Base-by-base conservation (phyloP, 2,113 vertebrate genomes). In the Thermophis baileyi region DNA sequence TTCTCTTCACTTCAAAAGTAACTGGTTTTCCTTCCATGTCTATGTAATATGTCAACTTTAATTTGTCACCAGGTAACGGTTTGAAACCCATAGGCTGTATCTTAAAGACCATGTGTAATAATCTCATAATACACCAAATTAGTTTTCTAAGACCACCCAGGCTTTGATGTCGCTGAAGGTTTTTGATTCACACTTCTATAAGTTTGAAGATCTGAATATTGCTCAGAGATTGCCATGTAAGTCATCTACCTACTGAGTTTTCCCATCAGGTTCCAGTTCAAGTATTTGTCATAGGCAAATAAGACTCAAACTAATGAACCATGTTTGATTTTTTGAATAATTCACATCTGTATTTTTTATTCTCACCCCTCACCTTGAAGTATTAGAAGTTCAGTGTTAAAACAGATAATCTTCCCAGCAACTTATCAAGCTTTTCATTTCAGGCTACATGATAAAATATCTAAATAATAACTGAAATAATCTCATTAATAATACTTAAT, bases 341-440 rank as follows among this genome's bases (percentile, higher is more conserved):
- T 96, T 97, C 94, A 97, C 96, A 63, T 87, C 54, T 96, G 95
- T 96, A 97, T 96, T 96, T 93, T 93, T 95, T 94, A 97, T 60
- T 60, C 96, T 94, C 94, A 96, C 93, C 30, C 93, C 93, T 89
- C 51, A 40, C 16, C 0, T 86, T 7, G 91, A 0, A 40, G 95
- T n/a, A 85, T 4, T 86, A 69, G 44, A 89, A 93, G 93, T 95
- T 93, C 87, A 69, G 0, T 6, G 91, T n/a, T 88, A 90, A 93
- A 16, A 93, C 69, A 85, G 16, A 25, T 87, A 35, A 0, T 0
- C 5, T 3, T 3, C 0, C 6, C 55, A 89, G 92, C 93, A 95
- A 89, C 0, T 25, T 46, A 91, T 55, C 74, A 90, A 93, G 63
- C 47, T 89, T 88, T 88, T n/a, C 18, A 46, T 40, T 95, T 51